Conservation (phyloP, 1,140 invertebrate species). For the Nephila pilipes region DNA sequence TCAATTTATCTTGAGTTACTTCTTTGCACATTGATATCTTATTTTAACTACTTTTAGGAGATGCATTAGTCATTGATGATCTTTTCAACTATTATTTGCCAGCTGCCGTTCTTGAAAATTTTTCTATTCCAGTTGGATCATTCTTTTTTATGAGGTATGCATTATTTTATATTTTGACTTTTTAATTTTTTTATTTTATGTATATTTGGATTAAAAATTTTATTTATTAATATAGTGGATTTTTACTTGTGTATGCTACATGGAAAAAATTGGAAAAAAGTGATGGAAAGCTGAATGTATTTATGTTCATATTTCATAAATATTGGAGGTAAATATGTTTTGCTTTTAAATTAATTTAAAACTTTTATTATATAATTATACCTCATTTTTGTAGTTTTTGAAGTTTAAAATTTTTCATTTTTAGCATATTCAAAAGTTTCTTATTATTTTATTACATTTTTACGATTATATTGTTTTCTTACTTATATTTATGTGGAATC, state of each 20-base stretch:
- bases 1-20: too few relatives aligned
- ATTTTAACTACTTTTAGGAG: too few relatives aligned
- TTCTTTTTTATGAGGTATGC: conserved; percentile 93
- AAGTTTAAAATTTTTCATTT: too few relatives aligned
- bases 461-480: too few relatives aligned
- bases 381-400: too few relatives aligned
- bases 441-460: too few relatives aligned
- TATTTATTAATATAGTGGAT: conserved; percentile 72
- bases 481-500: too few relatives aligned
- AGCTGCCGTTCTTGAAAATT: conserved; percentile 90
- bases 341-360: too few relatives aligned
- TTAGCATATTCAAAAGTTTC: too few relatives aligned
- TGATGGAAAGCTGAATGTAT: conserved; percentile 68
- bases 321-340: conserved; percentile 73
- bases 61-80: conserved; percentile 16
- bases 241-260: conserved; percentile 74
- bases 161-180: background rate
- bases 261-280: conserved; percentile 75
- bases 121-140: conserved; percentile 94
- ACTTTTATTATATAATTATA: too few relatives aligned
- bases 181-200: too few relatives aligned
- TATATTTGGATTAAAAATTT: background rate
- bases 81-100: conserved; percentile 84
- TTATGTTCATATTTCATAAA: conserved; percentile 74
- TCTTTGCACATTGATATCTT: too few relatives aligned